A percentile compares a stretch with the other conserved stretches of the same genome.
Conservation (phyloP, 2,888 invertebrate genomes). For the Eristalis intricaria region DNA sequence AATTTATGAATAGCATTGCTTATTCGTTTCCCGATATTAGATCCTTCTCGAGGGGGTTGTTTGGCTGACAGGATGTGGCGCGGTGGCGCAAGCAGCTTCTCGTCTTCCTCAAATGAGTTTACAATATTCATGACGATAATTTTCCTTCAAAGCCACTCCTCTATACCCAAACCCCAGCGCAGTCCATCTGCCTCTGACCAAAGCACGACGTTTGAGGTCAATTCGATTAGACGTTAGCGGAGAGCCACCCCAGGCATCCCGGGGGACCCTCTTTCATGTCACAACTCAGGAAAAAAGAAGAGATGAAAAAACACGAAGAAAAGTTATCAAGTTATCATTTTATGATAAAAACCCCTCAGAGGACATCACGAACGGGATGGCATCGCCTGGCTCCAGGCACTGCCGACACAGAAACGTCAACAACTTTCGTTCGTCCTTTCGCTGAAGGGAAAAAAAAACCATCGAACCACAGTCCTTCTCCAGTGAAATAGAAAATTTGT, state of each 20-base stretch:
- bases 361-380: conserved; percentile 1
- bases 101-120: conserved; percentile 28
- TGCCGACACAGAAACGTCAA: conserved; percentile 16
- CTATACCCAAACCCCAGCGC: too few relatives aligned
- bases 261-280: not conserved
- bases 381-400: not conserved
- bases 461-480: not conserved
- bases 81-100: not conserved
- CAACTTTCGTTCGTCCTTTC: not conserved
- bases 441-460: not conserved
- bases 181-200: not conserved
- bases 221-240: conserved; percentile 66
- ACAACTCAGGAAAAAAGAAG: not conserved
- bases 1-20: not conserved
- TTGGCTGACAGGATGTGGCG: too few relatives aligned
- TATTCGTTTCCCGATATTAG: too few relatives aligned
- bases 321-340: conserved; percentile 64
- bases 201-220: conserved; percentile 59
- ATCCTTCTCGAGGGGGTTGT: not conserved
- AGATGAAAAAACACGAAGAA: not conserved
- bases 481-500: conserved; percentile 10
- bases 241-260: conserved; percentile 12
- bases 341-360: conserved; percentile 39
- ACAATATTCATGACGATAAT: conserved; percentile 56
- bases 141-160: conserved; percentile 19